A percentile compares a stretch with the other conserved stretches of the same genome.
These are phyloP conservation scores for Rhynchonycteris naso DNA, from an alignment of 2,797 vertebrate species.

Conservation along the genomic window DNA sequence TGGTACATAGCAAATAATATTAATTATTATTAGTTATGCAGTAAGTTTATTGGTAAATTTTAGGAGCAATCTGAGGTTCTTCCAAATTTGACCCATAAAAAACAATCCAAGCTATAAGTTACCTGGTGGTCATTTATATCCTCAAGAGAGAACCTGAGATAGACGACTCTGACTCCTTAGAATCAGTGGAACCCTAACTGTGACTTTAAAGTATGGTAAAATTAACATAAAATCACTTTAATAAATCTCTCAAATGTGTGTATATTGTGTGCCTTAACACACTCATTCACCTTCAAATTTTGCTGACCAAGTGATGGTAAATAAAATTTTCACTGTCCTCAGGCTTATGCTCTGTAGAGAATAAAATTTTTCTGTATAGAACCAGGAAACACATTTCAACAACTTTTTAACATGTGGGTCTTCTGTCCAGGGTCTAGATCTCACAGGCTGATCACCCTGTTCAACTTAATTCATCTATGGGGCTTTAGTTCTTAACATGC, in stretches of 20 bases:
- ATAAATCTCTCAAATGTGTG: not conserved
- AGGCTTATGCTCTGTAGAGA: not conserved
- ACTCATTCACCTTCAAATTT: not conserved
- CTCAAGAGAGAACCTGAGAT: not conserved
- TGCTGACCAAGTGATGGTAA: not conserved
- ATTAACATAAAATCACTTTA: not conserved
- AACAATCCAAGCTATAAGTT: not conserved
- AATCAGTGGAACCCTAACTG: not conserved
- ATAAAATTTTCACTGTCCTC: not conserved
- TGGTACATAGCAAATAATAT: not conserved
- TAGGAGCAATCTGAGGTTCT: constrained; percentile 10
- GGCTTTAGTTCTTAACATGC: not conserved
- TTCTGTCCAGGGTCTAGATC: not conserved
- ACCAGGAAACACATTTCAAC: not conserved
- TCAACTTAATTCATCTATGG: not conserved
- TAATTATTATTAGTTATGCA: not conserved
- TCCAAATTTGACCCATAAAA: not conserved
- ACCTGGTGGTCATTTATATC: not conserved
- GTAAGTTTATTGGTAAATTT: not conserved
- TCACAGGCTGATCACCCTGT: not conserved
- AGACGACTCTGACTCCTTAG: not conserved
- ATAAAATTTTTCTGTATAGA: not conserved
- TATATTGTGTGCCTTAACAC: not conserved
- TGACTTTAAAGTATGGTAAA: not conserved
- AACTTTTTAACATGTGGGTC: not conserved